phyloP scores from a whole-genome alignment of 1,140 invertebrate genomes.

The Neodiprion pinetum region DNA sequence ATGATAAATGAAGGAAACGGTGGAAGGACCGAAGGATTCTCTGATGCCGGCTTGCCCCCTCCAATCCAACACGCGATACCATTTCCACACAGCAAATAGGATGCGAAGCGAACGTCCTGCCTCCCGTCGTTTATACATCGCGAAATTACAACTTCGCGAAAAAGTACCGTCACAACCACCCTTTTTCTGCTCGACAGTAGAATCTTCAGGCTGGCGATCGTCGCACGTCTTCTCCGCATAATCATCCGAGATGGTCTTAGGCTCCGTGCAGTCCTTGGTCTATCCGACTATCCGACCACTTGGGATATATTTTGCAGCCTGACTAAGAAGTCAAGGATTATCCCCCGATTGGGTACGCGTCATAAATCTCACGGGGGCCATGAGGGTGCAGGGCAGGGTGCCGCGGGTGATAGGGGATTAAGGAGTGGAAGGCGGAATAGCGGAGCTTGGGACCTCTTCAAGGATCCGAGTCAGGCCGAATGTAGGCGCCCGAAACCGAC shows the following conservation, averaged over 20 bases:
- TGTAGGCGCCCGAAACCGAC: background rate
- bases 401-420: conserved; percentile 40
- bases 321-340: conserved; percentile 55
- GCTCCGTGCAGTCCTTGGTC: too few relatives aligned
- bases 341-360: conserved; percentile 48
- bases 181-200: too few relatives aligned
- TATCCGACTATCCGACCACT: background rate
- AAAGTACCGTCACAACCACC: too few relatives aligned
- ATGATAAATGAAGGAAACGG: conserved; percentile 58
- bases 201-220: too few relatives aligned
- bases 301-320: conserved; percentile 22
- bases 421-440: conserved; percentile 34
- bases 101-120: conserved; percentile 11
- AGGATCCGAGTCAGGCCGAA: conserved; percentile 26
- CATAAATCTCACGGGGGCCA: conserved; percentile 49
- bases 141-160: too few relatives aligned
- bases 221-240: too few relatives aligned
- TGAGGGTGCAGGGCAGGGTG: conserved; percentile 36
- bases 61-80: conserved; percentile 1
- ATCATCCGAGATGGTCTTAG: too few relatives aligned
- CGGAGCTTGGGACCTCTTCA: conserved; percentile 32
- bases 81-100: conserved; percentile 37
- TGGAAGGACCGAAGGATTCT: conserved; percentile 14
- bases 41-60: conserved; percentile 13
- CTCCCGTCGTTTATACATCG: background rate